Evolutionary conservation across 2,113 vertebrate species (phyloP).

Genomic region (Oryzias melastigma): DNA sequence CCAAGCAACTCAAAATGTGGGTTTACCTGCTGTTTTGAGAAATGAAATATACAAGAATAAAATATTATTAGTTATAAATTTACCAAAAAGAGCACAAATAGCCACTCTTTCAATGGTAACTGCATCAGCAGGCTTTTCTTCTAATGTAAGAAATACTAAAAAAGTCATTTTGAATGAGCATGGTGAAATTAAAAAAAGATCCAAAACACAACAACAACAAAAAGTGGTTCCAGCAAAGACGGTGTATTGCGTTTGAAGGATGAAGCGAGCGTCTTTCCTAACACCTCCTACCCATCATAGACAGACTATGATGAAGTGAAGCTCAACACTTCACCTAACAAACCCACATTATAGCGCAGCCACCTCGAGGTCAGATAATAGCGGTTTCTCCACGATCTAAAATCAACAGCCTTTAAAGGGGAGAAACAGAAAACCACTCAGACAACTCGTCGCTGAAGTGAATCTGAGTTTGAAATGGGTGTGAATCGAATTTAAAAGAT

Average conservation of each 20-base stretch:
- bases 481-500: background rate
- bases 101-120: too few relatives aligned
- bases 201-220: background rate
- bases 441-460: background rate
- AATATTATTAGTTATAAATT: too few relatives aligned
- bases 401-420: conserved; percentile 56
- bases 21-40: too few relatives aligned
- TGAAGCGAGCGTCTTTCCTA: background rate
- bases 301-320: conserved; percentile 53
- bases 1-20: too few relatives aligned
- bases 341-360: conserved; percentile 74
- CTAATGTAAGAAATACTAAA: too few relatives aligned
- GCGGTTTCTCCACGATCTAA: conserved; percentile 55
- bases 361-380: conserved; percentile 71
- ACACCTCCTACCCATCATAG: conserved; percentile 49
- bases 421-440: conserved; percentile 43
- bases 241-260: background rate
- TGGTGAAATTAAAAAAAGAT: too few relatives aligned
- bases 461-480: background rate
- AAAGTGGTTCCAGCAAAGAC: background rate
- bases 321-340: conserved; percentile 31
- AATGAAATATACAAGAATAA: too few relatives aligned
- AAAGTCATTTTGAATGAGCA: too few relatives aligned
- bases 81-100: too few relatives aligned
- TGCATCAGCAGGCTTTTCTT: too few relatives aligned